Percentiles rank a stretch among this genome's conserved stretches.
phyloP scores from a whole-genome alignment of 2,888 invertebrate genomes.

The Drosophila histrio region DNA sequence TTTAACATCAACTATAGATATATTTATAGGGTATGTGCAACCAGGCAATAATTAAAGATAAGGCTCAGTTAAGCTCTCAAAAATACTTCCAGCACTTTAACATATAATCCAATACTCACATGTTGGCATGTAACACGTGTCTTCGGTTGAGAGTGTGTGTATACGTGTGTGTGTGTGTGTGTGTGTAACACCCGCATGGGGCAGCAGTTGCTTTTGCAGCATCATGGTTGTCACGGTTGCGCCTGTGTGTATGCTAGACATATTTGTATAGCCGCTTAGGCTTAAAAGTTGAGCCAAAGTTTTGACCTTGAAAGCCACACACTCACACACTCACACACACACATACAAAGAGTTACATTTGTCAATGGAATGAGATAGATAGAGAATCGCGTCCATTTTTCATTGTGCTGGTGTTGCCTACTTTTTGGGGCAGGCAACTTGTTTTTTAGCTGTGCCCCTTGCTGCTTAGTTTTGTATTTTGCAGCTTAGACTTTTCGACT shows the following conservation, averaged over 20 bases:
- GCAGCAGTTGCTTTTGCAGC: constrained; percentile 24
- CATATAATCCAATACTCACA: constrained; percentile 3
- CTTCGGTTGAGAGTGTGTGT: background rate
- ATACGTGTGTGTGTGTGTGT: constrained; percentile 1
- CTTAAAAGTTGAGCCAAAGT: constrained; percentile 54
- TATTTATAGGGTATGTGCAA: background rate
- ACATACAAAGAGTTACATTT: background rate
- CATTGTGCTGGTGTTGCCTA: constrained; percentile 2
- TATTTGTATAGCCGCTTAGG: constrained; percentile 56
- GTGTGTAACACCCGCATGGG: constrained; percentile 38
- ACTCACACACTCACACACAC: background rate
- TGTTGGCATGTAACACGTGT: background rate
- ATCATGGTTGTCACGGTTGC: constrained; percentile 30
- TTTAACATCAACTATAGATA: background rate
- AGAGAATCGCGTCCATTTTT: constrained; percentile 16
- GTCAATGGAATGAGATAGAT: background rate
- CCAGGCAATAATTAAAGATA: background rate
- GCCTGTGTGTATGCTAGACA: constrained; percentile 42
- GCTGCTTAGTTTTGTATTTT: constrained; percentile 40
- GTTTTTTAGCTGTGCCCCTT: constrained; percentile 12
- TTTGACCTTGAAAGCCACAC: constrained; percentile 55
- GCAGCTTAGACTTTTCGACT: constrained; percentile 59
- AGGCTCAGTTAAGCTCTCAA: background rate
- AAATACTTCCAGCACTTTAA: background rate
- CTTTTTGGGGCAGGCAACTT: constrained; percentile 23